phyloP scores from a whole-genome alignment of 2,888 invertebrate species.

The Cotesia congregata region DNA sequence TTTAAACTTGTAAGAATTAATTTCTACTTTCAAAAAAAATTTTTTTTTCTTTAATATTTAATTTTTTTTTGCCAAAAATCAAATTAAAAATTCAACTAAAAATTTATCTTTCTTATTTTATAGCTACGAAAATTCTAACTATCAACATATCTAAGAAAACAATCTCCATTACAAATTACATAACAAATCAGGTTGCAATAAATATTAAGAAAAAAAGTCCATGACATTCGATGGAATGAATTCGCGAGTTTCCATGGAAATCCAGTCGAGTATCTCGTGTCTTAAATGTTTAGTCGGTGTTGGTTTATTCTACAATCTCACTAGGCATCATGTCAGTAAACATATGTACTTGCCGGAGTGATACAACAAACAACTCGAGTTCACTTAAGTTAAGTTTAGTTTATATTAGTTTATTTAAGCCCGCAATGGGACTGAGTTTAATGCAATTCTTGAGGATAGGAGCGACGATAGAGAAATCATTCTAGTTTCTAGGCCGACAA shows the following conservation, averaged over 20 bases:
- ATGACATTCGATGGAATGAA: slow-evolving; percentile 24
- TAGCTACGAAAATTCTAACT: no score
- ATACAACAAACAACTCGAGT: neutral
- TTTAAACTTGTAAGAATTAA: no score
- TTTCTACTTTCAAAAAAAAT: no score
- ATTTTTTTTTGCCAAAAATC: no score
- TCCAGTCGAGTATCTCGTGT: slow-evolving; percentile 8
- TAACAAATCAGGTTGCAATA: neutral
- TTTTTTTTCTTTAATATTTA: no score
- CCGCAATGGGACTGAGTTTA: neutral
- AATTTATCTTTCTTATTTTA: no score
- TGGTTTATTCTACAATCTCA: neutral
- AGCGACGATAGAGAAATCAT: slow-evolving; percentile 41
- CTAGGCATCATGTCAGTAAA: neutral
- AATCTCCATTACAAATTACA: neutral
- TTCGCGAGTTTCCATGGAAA: slow-evolving; percentile 17
- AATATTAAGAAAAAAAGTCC: slow-evolving; percentile 15
- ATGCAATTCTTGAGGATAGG: slow-evolving; percentile 5
- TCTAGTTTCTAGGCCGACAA: slow-evolving; percentile 40
- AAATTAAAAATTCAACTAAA: no score
- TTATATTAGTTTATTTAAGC: neutral
- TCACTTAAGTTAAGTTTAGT: neutral
- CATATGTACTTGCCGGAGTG: neutral
- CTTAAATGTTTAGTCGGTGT: neutral
- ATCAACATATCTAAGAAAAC: neutral